A percentile compares a stretch with the other conserved stretches of the same genome.
These are phyloP conservation scores for Ischnus inquisitorius DNA, from an alignment of 2,888 invertebrate genomes.

Conservation along the genomic window DNA sequence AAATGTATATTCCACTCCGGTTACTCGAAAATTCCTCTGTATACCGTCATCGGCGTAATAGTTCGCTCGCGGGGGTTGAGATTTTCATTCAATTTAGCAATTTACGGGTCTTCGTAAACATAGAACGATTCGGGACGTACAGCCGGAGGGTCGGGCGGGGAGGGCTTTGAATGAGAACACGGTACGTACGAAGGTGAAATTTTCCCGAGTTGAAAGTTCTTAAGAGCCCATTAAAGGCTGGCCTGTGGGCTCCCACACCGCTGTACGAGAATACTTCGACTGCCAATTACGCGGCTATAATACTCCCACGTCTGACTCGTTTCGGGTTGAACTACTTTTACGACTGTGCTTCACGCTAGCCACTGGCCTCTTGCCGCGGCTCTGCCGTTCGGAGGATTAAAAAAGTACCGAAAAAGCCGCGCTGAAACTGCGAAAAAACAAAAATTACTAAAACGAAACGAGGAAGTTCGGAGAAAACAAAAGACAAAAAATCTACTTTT, in stretches of 20 bases:
- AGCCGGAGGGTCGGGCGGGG: no score
- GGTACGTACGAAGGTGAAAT: not conserved
- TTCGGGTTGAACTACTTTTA: conserved; percentile 55
- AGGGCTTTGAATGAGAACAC: not conserved
- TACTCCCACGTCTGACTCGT: conserved; percentile 51
- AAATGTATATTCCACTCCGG: not conserved
- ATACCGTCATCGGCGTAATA: conserved; percentile 13
- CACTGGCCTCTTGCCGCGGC: not conserved
- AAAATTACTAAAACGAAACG: conserved; percentile 23
- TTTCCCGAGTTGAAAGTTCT: conserved; percentile 42
- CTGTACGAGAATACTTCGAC: conserved; percentile 36
- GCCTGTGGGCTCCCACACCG: not conserved
- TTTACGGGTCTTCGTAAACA: conserved; percentile 43
- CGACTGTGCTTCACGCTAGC: conserved; percentile 1
- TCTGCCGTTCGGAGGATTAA: conserved; percentile 14
- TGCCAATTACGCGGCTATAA: conserved; percentile 53
- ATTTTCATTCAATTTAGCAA: conserved; percentile 48
- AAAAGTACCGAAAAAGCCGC: conserved; percentile 46
- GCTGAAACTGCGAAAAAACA: conserved; percentile 11
- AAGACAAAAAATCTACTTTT: not conserved
- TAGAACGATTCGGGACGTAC: conserved; percentile 22
- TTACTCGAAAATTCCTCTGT: not conserved
- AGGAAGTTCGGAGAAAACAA: conserved; percentile 20
- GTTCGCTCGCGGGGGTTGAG: conserved; percentile 15
- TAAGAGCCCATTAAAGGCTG: conserved; percentile 53